Percentiles rank a stretch among this genome's conserved stretches.
phyloP scores from a whole-genome alignment of 1,140 invertebrate species.

The Phthorimaea operculella region DNA sequence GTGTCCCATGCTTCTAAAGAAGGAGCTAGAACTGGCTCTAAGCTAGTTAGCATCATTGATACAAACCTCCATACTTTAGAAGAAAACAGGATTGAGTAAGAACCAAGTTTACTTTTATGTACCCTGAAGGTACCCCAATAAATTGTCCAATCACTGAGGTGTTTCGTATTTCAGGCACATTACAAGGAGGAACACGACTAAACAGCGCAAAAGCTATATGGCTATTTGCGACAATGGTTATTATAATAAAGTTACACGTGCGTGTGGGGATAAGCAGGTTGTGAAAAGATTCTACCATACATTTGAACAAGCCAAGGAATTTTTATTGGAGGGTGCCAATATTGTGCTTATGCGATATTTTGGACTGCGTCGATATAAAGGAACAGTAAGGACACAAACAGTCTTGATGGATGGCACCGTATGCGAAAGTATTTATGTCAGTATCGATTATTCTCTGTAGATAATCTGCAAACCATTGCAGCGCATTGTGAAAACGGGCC shows the following conservation, averaged over 20 bases:
- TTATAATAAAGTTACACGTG: conserved; percentile 60
- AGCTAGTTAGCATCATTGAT: conserved; percentile 68
- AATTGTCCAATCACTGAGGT: too few species aligned
- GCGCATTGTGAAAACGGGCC: too few species aligned
- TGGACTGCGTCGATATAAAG: conserved; percentile 65
- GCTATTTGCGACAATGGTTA: conserved; percentile 59
- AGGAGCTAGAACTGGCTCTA: conserved; percentile 61
- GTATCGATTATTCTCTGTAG: conserved; percentile 14
- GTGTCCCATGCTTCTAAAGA: conserved; percentile 65
- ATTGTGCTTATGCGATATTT: conserved; percentile 71
- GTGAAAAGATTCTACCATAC: conserved; percentile 51
- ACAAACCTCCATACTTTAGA: conserved; percentile 69
- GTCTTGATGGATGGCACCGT: conserved; percentile 70
- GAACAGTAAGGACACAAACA: conserved; percentile 65
- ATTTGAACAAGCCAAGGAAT: conserved; percentile 51
- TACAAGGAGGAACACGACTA: conserved; percentile 43
- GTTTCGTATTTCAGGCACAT: conserved; percentile 31
- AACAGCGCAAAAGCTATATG: conserved; percentile 63
- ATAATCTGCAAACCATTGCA: too few species aligned
- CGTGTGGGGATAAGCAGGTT: conserved; percentile 44
- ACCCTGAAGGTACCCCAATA: too few species aligned
- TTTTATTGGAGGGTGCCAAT: conserved; percentile 72
- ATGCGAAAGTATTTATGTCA: conserved; percentile 71
- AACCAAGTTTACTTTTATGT: background rate
- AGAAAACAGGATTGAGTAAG: conserved; percentile 69